Percentiles rank a stretch among this genome's conserved stretches.
These are phyloP conservation scores for Macrosteles quadrilineatus DNA, from an alignment of 1,140 invertebrate genomes.

Conservation along the genomic window DNA sequence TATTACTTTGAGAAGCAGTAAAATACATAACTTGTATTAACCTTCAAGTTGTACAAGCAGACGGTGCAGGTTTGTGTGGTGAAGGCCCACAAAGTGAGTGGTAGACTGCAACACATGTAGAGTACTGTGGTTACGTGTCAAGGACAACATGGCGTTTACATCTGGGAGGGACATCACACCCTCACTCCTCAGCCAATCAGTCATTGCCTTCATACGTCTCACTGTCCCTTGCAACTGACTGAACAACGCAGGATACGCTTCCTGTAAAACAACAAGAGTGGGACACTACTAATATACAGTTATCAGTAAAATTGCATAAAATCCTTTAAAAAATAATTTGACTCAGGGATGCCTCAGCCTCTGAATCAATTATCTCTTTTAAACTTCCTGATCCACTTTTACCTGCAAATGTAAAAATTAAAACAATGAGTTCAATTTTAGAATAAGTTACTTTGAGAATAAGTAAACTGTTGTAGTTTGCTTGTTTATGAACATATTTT, in stretches of 20 bases:
- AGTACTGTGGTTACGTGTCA: slow-evolving; percentile 6
- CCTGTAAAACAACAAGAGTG: not conserved
- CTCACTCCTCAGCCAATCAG: slow-evolving; percentile 5
- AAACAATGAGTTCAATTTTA: no score
- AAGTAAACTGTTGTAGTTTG: no score
- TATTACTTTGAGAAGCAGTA: no score
- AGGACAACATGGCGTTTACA: slow-evolving; percentile 14
- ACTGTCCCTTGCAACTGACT: not conserved
- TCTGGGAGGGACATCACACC: not conserved
- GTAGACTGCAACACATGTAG: slow-evolving; percentile 11
- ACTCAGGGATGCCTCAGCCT: no score
- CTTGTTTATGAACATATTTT: no score
- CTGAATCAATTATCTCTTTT: no score
- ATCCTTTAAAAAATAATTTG: no score
- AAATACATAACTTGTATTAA: not conserved
- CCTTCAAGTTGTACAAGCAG: slow-evolving; percentile 3
- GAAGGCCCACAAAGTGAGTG: not conserved
- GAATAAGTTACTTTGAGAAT: no score
- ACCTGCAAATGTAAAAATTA: no score
- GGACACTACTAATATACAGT: no score
- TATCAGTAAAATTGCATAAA: no score
- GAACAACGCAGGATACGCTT: not conserved
- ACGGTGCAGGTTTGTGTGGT: not conserved
- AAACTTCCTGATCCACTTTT: no score
- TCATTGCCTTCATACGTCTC: not conserved